Evolutionary conservation across 2,797 vertebrate species (phyloP).

Genomic region (Phalloptychus januarius): DNA sequence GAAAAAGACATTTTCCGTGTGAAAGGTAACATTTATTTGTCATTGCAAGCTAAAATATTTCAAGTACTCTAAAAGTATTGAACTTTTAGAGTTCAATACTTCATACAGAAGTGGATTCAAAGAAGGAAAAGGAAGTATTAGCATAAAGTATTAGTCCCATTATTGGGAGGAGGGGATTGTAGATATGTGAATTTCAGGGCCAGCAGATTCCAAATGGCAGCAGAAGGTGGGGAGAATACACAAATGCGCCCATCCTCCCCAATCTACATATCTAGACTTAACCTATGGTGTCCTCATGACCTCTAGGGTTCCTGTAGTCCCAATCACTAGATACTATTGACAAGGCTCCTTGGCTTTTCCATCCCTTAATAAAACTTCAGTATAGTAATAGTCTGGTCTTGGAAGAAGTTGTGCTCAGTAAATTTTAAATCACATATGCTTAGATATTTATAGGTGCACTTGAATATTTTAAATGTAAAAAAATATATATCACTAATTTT

Average conservation of each 20-base stretch:
- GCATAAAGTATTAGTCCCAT: neutral
- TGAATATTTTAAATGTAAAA: neutral
- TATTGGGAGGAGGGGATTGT: constrained; percentile 8
- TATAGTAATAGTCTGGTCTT: constrained; percentile 39
- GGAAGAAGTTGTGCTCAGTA: constrained; percentile 14
- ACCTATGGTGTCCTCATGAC: constrained; percentile 78
- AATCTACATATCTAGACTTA: constrained; percentile 66
- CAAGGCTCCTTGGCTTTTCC: constrained; percentile 61
- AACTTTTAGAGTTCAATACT: too few species aligned
- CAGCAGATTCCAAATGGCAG: constrained; percentile 66
- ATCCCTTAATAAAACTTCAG: constrained; percentile 54
- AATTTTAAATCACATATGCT: neutral
- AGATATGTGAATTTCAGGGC: constrained; percentile 75
- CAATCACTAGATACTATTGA: constrained; percentile 41
- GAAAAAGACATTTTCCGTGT: neutral
- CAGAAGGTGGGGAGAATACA: constrained; percentile 36
- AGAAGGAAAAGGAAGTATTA: neutral
- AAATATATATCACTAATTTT: neutral
- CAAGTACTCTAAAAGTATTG: neutral
- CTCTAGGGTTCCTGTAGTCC: constrained; percentile 67
- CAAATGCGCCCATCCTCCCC: constrained; percentile 44
- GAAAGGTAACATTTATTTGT: neutral
- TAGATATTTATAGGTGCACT: neutral
- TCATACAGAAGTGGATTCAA: neutral
- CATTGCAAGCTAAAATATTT: neutral